phyloP scores from a whole-genome alignment of 2,888 invertebrate genomes.

The Galerucella pusilla region DNA sequence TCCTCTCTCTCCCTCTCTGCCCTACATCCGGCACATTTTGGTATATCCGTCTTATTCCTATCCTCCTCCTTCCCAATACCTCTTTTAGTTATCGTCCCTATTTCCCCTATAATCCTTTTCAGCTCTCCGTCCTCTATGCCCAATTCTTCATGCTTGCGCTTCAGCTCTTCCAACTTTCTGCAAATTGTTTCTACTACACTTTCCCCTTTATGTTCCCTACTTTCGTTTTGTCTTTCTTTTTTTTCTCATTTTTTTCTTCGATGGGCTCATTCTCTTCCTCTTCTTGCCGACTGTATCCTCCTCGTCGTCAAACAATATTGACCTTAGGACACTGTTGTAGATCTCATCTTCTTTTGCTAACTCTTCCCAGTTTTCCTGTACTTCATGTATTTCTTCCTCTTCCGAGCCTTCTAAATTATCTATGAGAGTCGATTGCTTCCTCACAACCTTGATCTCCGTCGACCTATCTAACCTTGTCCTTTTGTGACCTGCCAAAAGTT shows the following conservation, averaged over 20 bases:
- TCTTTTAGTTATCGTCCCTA: neutral
- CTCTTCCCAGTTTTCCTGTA: too few species aligned
- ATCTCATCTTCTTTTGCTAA: neutral
- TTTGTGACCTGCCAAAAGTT: too few species aligned
- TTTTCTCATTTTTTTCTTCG: neutral
- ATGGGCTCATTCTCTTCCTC: neutral
- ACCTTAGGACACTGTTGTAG: neutral
- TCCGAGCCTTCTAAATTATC: too few species aligned
- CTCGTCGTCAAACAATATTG: neutral
- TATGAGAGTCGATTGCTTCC: too few species aligned
- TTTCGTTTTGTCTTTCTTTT: neutral
- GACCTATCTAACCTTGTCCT: too few species aligned
- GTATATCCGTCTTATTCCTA: neutral
- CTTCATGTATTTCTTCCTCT: too few species aligned
- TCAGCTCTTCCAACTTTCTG: neutral
- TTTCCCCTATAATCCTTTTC: neutral
- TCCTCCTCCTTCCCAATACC: neutral
- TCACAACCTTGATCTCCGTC: too few species aligned
- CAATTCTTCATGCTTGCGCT: neutral
- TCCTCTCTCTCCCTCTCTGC: neutral
- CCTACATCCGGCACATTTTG: neutral
- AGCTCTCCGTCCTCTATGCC: neutral
- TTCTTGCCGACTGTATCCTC: neutral
- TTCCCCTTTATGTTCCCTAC: neutral
- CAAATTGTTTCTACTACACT: neutral